phyloP scores from a whole-genome alignment of 2,797 vertebrate genomes.

The Chelmon rostratus region DNA sequence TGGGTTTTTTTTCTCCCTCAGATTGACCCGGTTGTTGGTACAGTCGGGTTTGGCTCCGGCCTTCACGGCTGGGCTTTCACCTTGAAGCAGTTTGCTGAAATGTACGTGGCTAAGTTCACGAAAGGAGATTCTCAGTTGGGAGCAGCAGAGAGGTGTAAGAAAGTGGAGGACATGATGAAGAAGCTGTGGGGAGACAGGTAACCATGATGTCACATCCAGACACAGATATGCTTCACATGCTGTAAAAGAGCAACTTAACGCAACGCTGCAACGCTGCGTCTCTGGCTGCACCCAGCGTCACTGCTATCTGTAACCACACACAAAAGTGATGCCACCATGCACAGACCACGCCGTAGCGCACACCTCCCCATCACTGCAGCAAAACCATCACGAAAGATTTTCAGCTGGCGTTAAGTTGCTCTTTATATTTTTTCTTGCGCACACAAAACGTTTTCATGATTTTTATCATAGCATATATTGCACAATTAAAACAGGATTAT shows the following conservation, averaged over 20 bases:
- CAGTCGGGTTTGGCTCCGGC: slow-evolving; percentile 95
- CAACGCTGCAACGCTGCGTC: not conserved
- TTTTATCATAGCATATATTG: not conserved
- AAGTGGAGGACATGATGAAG: slow-evolving; percentile 99
- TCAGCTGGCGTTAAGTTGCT: slow-evolving; percentile 9
- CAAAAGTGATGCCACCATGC: not conserved
- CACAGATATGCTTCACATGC: not conserved
- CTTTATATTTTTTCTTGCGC: not conserved
- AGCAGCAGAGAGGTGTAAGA: slow-evolving; percentile 90
- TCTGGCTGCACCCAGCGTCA: not conserved
- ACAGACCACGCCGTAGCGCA: not conserved
- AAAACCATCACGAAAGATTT: not conserved
- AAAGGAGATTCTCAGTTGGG: slow-evolving; percentile 89
- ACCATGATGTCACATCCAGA: slow-evolving; percentile 41
- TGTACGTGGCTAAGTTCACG: slow-evolving; percentile 94
- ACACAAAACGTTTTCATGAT: not conserved
- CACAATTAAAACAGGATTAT: not conserved
- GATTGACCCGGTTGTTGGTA: slow-evolving; percentile 94
- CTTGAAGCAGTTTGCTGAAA: slow-evolving; percentile 97
- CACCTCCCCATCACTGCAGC: slow-evolving; percentile 5
- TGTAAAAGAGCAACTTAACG: not conserved
- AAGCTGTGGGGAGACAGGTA: slow-evolving; percentile 97
- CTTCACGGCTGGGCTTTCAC: slow-evolving; percentile 97
- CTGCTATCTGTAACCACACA: not conserved
- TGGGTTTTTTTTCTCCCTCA: slow-evolving; percentile 54